Conservation (phyloP, 2,797 vertebrate genomes). For the Lindbergichthys nudifrons region DNA sequence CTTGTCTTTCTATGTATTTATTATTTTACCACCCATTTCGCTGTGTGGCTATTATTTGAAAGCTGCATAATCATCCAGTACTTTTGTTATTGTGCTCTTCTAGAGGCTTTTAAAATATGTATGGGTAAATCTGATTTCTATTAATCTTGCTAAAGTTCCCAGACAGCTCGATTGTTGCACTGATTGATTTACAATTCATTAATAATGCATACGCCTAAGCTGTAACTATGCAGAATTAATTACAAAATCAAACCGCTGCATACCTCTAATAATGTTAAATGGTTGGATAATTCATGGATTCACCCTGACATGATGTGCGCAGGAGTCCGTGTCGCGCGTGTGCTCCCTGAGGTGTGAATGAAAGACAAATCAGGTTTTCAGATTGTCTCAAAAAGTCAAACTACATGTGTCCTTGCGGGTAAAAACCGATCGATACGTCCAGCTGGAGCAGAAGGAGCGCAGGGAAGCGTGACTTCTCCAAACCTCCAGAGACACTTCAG, state of each 20-base stretch:
- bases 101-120: neutral
- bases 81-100: neutral
- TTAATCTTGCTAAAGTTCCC: slow-evolving; percentile 11
- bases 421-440: slow-evolving; percentile 67
- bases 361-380: slow-evolving; percentile 31
- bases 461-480: slow-evolving; percentile 73
- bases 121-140: neutral
- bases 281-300: neutral
- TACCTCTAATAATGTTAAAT: slow-evolving; percentile 18
- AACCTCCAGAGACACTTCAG: slow-evolving; percentile 69
- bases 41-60: neutral
- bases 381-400: slow-evolving; percentile 44
- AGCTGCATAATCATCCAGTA: neutral
- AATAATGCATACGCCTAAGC: slow-evolving; percentile 18
- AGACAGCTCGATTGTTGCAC: slow-evolving; percentile 10
- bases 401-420: slow-evolving; percentile 60
- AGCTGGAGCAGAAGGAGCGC: slow-evolving; percentile 72
- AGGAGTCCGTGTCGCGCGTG: neutral
- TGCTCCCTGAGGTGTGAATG: neutral
- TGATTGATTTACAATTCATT: slow-evolving; percentile 21
- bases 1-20: neutral
- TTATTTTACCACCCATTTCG: accelerated
- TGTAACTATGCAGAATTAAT: slow-evolving; percentile 6
- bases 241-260: neutral
- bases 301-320: slow-evolving; percentile 12